Evolutionary conservation across 1,140 invertebrate species (phyloP).

Genomic region (Grapholita molesta): DNA sequence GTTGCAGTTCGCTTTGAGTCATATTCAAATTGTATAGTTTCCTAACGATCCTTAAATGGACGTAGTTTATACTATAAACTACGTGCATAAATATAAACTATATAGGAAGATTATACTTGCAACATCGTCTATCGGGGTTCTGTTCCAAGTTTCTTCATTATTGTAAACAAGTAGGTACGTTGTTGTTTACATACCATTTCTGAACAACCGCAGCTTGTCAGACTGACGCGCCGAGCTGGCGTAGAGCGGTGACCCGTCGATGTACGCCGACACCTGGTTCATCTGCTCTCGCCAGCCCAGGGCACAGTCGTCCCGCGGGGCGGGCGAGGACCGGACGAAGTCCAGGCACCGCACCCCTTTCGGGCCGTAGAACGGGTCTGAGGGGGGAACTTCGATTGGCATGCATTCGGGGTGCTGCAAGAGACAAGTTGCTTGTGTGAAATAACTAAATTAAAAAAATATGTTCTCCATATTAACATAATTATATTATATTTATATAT

Average conservation of each 20-base stretch:
- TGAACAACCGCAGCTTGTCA: constrained; percentile 84
- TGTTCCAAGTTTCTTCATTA: no score
- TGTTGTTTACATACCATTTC: constrained; percentile 78
- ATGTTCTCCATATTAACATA: no score
- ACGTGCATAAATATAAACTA: no score
- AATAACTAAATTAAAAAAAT: no score
- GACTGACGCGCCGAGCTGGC: constrained; percentile 90
- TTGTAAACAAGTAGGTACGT: no score
- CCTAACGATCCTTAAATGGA: no score
- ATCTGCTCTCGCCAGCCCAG: constrained; percentile 87
- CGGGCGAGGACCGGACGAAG: constrained; percentile 85
- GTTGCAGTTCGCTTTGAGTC: no score
- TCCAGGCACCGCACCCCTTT: constrained; percentile 86
- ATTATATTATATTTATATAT: no score
- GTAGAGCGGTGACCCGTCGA: constrained; percentile 96
- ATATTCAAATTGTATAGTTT: no score
- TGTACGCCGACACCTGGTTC: constrained; percentile 91
- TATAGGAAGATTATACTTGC: no score
- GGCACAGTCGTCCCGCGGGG: constrained; percentile 83
- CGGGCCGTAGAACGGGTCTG: constrained; percentile 85
- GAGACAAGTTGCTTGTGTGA: no score
- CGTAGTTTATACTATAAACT: no score
- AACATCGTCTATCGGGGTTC: background rate
- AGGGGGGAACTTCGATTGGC: constrained; percentile 85
- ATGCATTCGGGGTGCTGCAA: constrained; percentile 89